Conservation (phyloP, 2,113 vertebrate genomes). For the Poecile atricapillus region DNA sequence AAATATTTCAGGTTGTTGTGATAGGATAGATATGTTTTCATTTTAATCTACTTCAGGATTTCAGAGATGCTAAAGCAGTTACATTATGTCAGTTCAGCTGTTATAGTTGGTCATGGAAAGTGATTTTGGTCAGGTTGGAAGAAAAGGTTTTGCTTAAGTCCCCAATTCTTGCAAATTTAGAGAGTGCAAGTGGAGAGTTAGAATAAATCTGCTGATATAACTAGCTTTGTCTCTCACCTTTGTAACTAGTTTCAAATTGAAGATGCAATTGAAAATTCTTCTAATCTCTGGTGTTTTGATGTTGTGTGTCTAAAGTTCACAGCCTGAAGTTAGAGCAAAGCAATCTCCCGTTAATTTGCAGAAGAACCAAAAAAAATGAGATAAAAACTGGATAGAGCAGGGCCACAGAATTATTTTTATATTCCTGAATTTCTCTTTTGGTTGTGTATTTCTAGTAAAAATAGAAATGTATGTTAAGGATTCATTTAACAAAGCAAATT, state of each 20-base stretch:
- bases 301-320: neutral
- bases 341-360: fast-evolving
- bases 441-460: neutral
- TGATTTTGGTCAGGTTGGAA: neutral
- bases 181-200: neutral
- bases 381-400: neutral
- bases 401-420: neutral
- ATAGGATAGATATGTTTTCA: neutral
- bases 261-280: neutral
- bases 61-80: neutral
- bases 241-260: neutral
- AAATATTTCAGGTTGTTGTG: neutral
- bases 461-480: neutral
- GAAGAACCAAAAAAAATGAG: neutral
- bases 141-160: neutral
- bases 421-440: neutral
- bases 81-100: neutral
- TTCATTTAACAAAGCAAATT: neutral
- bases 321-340: neutral
- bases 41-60: neutral
- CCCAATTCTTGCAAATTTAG: neutral
- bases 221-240: neutral
- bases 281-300: neutral
- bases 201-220: neutral
- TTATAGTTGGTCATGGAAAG: neutral